Percentiles rank a stretch among this genome's conserved stretches.
These are phyloP conservation scores for Hucho hucho DNA, from an alignment of 2,113 vertebrate species.

Conservation along the genomic window DNA sequence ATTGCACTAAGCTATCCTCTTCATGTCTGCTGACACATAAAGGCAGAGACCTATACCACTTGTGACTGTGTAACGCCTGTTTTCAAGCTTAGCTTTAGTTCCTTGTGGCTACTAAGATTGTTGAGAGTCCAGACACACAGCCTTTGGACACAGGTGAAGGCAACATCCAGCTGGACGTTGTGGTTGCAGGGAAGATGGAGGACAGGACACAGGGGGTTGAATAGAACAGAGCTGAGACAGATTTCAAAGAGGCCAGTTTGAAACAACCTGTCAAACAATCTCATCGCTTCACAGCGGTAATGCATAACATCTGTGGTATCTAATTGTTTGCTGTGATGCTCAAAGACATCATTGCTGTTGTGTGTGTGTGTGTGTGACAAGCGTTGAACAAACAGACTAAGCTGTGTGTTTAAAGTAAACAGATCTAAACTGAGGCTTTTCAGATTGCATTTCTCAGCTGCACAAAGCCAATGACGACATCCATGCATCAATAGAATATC, in stretches of 20 bases:
- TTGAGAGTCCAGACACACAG: background rate
- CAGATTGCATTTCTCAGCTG: constrained; percentile 4
- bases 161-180: background rate
- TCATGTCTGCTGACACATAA: too few species aligned
- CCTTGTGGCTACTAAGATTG: background rate
- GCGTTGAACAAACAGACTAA: constrained; percentile 31
- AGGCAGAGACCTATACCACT: too few species aligned
- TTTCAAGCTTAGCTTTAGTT: background rate
- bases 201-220: too few species aligned
- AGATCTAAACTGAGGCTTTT: constrained; percentile 27
- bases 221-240: too few species aligned
- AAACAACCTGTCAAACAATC: constrained; percentile 20
- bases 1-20: background rate
- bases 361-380: constrained; percentile 9
- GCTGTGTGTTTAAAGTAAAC: constrained; percentile 39
- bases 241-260: constrained; percentile 17
- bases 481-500: constrained; percentile 28
- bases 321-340: constrained; percentile 25
- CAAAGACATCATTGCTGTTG: background rate
- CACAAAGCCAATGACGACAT: constrained; percentile 18
- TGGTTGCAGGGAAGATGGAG: background rate
- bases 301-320: constrained; percentile 27
- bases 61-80: too few species aligned
- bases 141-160: background rate
- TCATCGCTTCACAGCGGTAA: constrained; percentile 4